A percentile compares a stretch with the other conserved stretches of the same genome.
Evolutionary conservation across 1,140 invertebrate genomes (phyloP).

Genomic region (Bilobella aurantiaca): DNA sequence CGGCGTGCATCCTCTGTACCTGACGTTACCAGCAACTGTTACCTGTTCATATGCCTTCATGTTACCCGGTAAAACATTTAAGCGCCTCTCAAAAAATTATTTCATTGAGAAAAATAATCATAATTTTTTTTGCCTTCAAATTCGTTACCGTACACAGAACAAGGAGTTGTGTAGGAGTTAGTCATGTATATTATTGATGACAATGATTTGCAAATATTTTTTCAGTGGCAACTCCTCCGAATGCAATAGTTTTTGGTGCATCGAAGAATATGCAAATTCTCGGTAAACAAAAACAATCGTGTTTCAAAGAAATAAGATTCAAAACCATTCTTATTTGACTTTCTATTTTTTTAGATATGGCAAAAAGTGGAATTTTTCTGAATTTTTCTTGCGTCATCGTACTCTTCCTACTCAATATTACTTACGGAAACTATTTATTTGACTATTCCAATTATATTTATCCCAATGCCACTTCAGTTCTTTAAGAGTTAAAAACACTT

Average conservation of each 20-base stretch:
- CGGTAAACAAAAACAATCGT: background rate
- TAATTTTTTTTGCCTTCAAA: too few species aligned
- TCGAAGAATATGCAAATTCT: slow-evolving; percentile 48
- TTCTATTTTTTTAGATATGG: slow-evolving; percentile 30
- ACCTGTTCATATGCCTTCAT: slow-evolving; percentile 60
- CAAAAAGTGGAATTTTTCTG: slow-evolving; percentile 27
- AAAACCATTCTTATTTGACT: slow-evolving; percentile 10
- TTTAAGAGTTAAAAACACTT: too few species aligned
- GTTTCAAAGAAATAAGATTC: background rate
- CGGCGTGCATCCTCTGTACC: slow-evolving; percentile 66
- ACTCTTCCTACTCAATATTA: slow-evolving; percentile 24
- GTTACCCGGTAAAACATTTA: slow-evolving; percentile 2
- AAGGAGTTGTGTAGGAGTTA: too few species aligned
- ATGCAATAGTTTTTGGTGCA: slow-evolving; percentile 79
- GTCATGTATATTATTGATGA: too few species aligned
- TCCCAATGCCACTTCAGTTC: background rate
- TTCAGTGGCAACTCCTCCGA: slow-evolving; percentile 60
- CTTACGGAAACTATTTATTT: slow-evolving; percentile 28
- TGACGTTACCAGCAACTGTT: slow-evolving; percentile 72
- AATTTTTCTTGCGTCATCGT: slow-evolving; percentile 29
- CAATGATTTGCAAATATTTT: slow-evolving; percentile 16
- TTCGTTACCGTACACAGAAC: too few species aligned
- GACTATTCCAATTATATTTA: slow-evolving; percentile 26
- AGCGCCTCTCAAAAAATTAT: background rate
- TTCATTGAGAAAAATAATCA: too few species aligned